Base-by-base conservation (phyloP, 2,888 invertebrate genomes). In the Clepsis dumicolana region DNA sequence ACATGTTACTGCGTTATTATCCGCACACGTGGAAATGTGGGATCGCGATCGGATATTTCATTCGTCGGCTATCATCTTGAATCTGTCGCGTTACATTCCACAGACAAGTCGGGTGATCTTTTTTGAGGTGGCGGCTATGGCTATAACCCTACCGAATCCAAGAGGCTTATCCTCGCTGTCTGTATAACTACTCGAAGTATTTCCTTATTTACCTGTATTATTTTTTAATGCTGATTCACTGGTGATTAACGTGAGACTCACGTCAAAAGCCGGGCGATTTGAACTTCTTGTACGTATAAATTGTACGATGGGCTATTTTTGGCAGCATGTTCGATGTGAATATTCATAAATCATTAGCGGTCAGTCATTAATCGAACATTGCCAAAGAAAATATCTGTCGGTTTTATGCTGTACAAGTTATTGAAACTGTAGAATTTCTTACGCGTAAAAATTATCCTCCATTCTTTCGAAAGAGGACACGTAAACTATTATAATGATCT, bases 81-180 rank as follows among this genome's bases (percentile, higher is more conserved):
- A 84, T 87, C 84, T 87, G 90, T 90, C 89, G 89, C 83, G 75
- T 88, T 84, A 83, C 83, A 81, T 83, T 81, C 80, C 83, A 79
- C 82, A 84, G 86, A 84, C 87, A 83, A 84, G 84, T 77, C 83
- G 82, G 85, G 86, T 87, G 86, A 87, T 86, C 84, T 79, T 82
- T 82, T 82, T 81, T 76, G 81, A 85, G 81, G 80, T 81, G 80
- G 81, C 59, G 70, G 71, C 69, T 44, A 41, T 64, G 70, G 71
- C 66, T 54, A 54, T 64, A 61, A 62, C 53, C 57, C 65, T 16
- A 52, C 57, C 61, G 44, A 38, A 38, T 62, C n/a, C 41, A 56
- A 65, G 12, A 48, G 48, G 62, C 24, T 32, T 35, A 18, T 57
- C 27, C 24, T 10, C 61, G 38, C 65, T 21, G 61, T 44, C 14